phyloP scores from a whole-genome alignment of 1,140 invertebrate genomes.

The Megalonaias nervosa region DNA sequence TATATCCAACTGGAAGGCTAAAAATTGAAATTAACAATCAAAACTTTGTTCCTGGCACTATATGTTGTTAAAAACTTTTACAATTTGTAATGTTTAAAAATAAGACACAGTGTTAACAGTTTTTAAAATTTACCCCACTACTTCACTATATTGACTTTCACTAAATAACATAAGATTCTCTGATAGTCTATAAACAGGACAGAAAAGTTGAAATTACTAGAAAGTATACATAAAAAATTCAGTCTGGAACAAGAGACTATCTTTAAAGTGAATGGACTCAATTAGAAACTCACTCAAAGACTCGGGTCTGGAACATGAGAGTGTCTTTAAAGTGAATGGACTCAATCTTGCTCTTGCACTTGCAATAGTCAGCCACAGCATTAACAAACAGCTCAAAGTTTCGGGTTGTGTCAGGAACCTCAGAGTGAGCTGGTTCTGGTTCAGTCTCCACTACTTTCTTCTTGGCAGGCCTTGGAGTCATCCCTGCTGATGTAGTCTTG shows the following conservation, averaged over 20 bases:
- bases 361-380: constrained; percentile 65
- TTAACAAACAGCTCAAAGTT: constrained; percentile 66
- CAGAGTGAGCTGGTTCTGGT: constrained; percentile 64
- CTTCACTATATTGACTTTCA: too few relatives aligned
- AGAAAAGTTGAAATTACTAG: too few relatives aligned
- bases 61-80: too few relatives aligned
- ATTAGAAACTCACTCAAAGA: constrained; percentile 65
- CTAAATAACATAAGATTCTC: too few relatives aligned
- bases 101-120: too few relatives aligned
- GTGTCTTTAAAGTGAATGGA: constrained; percentile 68
- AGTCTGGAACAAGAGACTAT: background rate
- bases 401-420: constrained; percentile 60
- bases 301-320: constrained; percentile 70
- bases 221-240: too few relatives aligned
- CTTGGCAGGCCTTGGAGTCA: constrained; percentile 55
- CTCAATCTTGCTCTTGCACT: constrained; percentile 65
- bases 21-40: too few relatives aligned
- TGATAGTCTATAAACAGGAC: too few relatives aligned
- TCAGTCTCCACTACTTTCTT: constrained; percentile 70
- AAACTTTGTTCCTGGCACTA: too few relatives aligned
- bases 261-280: background rate
- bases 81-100: too few relatives aligned
- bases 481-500: constrained; percentile 33
- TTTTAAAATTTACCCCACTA: too few relatives aligned
- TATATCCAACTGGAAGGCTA: too few relatives aligned